phyloP scores from a whole-genome alignment of 1,140 invertebrate species.

The Choristoneura fumiferana region DNA sequence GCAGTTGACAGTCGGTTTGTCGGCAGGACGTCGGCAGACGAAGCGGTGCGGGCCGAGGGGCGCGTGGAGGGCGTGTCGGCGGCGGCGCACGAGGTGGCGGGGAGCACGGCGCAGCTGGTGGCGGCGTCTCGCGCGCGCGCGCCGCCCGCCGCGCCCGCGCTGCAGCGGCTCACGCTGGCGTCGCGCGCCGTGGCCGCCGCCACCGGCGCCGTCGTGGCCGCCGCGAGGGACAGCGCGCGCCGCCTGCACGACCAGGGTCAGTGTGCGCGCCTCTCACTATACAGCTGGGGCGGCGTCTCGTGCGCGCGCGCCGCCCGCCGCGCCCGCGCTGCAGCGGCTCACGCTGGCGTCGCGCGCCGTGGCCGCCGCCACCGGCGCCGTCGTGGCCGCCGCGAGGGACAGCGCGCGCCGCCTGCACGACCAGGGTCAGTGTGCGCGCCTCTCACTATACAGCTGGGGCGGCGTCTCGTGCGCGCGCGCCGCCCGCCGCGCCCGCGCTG shows the following conservation, averaged over 20 bases:
- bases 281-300: slow-evolving; percentile 96
- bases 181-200: slow-evolving; percentile 93
- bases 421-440: slow-evolving; percentile 82
- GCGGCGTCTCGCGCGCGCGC: slow-evolving; percentile 97
- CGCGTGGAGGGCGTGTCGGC: slow-evolving; percentile 97
- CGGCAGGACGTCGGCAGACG: slow-evolving; percentile 96
- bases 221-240: slow-evolving; percentile 44
- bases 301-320: slow-evolving; percentile 92
- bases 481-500: slow-evolving; percentile 89
- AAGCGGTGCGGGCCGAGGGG: slow-evolving; percentile 91
- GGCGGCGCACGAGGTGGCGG: slow-evolving; percentile 98
- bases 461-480: slow-evolving; percentile 95
- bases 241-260: too few species aligned
- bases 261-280: slow-evolving; percentile 91
- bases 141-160: slow-evolving; percentile 87
- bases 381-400: slow-evolving; percentile 95
- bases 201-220: slow-evolving; percentile 95
- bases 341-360: slow-evolving; percentile 92
- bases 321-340: slow-evolving; percentile 87
- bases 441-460: slow-evolving; percentile 95
- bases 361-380: slow-evolving; percentile 91
- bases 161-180: slow-evolving; percentile 88
- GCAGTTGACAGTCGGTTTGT: too few species aligned
- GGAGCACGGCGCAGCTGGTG: slow-evolving; percentile 97
- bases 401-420: slow-evolving; percentile 46